Percentiles rank a stretch among this genome's conserved stretches.
These are phyloP conservation scores for Noctua pronuba DNA, from an alignment of 2,888 invertebrate genomes.

Conservation along the genomic window DNA sequence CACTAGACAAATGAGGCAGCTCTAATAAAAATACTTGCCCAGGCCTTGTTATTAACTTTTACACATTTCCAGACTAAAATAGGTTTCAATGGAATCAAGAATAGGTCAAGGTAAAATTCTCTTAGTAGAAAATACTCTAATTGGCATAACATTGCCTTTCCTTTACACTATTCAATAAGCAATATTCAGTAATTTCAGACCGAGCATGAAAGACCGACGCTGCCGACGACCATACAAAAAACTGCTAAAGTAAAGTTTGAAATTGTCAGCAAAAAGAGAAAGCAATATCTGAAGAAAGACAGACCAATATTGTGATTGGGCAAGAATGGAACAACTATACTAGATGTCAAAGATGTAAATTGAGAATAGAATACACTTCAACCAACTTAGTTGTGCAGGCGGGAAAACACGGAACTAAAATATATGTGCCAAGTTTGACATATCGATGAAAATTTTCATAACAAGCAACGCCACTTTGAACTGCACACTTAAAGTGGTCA, in stretches of 20 bases:
- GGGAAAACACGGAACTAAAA: background rate
- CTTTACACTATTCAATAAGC: constrained; percentile 38
- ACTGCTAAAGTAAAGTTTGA: background rate
- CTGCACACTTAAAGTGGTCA: background rate
- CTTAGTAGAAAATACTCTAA: background rate
- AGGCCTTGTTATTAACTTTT: background rate
- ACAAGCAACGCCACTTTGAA: background rate
- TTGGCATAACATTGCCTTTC: background rate
- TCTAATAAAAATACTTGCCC: background rate
- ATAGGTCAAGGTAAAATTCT: background rate
- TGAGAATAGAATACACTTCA: background rate
- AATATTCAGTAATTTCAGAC: constrained; percentile 47
- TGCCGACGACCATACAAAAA: background rate
- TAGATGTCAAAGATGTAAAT: background rate
- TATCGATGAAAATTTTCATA: background rate
- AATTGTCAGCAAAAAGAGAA: constrained; percentile 14
- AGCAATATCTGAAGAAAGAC: constrained; percentile 9
- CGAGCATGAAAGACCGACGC: constrained; percentile 32
- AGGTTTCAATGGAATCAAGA: background rate
- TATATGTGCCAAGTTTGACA: background rate
- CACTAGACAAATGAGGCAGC: background rate
- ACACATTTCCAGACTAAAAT: background rate
- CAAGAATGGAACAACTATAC: background rate
- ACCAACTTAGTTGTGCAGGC: background rate
- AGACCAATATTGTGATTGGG: constrained; percentile 17